Base-by-base conservation (phyloP, 1,140 invertebrate species). In the Phortica variegata region DNA sequence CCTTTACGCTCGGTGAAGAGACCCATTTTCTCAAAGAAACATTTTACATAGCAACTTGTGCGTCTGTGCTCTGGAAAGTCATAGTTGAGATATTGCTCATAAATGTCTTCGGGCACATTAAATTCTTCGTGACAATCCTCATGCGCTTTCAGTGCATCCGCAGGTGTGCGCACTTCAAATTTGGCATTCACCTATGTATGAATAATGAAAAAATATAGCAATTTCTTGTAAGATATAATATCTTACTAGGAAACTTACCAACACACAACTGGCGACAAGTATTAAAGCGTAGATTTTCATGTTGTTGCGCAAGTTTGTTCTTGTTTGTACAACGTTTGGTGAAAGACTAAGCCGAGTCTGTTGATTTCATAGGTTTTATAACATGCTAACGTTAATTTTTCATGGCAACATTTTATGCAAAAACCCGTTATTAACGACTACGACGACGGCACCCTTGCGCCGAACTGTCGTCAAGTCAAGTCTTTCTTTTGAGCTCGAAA, bases 11-110 rank as follows among this genome's bases (percentile, higher is more conserved):
- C 70, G 1, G 52, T 50, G 43, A 73, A 73, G 6, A 73, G 45
- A 1, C 68, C 70, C 47, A 73, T 56, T 48, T 73, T 62, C 46
- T 73, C 70, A 21, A 73, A 41, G 43, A 66, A 69, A 37, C 70
- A 73, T 44, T 73, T 73, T 2, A 73, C 56, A 38, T 60, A 73
- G 47, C 70, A 73, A 18, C 55, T 61, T 33, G 70, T 73, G 37
- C 48, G 53, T 1, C 65, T 56, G 37, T 73, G 70, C n/a, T 54
- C 43, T n/a, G 58, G 56, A 33, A 73, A 73, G 16, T 68, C 70
- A 18, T 65, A 73, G 31, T 62, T 61, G 29, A 58, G 33, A 45
- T 34, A 73, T 49, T 73, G 65, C 15, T 73, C 65, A 23, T 65
- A 73, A 21, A 73, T 68, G 10, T 73, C 70, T 13, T 70, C 65